These are phyloP conservation scores for Oreochromis aureus DNA, from an alignment of 2,113 vertebrate genomes.

Conservation along the genomic window DNA sequence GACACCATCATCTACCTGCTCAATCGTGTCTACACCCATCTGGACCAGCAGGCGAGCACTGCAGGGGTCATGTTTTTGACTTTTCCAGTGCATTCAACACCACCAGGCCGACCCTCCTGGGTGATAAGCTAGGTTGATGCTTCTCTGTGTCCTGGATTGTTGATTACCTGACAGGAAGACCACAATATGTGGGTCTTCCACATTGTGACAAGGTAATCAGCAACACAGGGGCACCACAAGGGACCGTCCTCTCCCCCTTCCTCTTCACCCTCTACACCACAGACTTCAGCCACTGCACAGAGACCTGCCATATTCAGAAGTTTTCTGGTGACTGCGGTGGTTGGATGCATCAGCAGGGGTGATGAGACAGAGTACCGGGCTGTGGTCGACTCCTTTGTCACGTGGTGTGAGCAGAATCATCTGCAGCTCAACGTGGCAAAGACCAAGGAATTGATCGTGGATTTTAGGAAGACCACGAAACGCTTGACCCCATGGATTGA, in stretches of 20 bases:
- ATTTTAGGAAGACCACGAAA: fast-evolving
- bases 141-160: neutral
- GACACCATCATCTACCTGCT: neutral
- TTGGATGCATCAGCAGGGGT: too few relatives aligned
- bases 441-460: neutral
- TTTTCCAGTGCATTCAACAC: neutral
- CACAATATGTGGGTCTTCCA: fast-evolving
- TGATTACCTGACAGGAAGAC: neutral
- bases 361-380: too few relatives aligned
- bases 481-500: too few relatives aligned
- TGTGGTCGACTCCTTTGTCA: neutral
- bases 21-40: neutral
- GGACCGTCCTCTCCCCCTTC: fast-evolving
- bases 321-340: too few relatives aligned
- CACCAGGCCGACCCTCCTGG: neutral
- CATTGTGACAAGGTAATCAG: neutral
- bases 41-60: neutral
- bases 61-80: neutral
- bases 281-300: too few relatives aligned
- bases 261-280: neutral
- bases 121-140: neutral
- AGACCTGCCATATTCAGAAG: too few relatives aligned
- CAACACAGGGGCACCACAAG: neutral
- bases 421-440: fast-evolving
- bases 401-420: fast-evolving